Evolutionary conservation across 2,888 invertebrate genomes (phyloP), one percentile per base, ranked within the genome.

Genomic region (Melolontha melolontha): DNA sequence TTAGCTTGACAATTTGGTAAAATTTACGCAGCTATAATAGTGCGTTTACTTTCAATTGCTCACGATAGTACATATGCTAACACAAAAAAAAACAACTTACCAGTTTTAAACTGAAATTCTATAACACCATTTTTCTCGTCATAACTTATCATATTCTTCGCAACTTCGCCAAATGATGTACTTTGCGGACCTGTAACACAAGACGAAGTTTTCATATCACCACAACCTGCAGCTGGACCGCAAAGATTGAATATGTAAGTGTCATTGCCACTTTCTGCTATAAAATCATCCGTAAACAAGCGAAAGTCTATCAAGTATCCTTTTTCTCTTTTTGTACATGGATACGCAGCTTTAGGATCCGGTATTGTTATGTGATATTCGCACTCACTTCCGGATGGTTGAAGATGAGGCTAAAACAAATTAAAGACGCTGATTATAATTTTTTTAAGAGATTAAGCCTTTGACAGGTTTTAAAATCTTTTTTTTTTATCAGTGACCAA

Each of bases 251-350:
- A 51, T 11, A 41, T 16, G n/a, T 39, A 41, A 8, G 41, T 64
- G 16, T 2, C 16, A 10, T 40, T 41, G 10, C n/a, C 42, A 8
- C n/a, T 14, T 1, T 22, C n/a, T 14, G n/a, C 14, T 5, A 27
- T 16, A 27, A 17, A 41, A 52, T 64, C 64, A 10, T 52, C n/a
- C 14, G 8, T 14, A 2, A 64, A 39, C 2, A 16, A 11, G 1
- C 64, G 64, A 51, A 64, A 64, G 22, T 64, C 64, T 51, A 64
- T 41, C 5, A 64, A 16, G 44, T 40, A 41, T 12, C 51, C 64
- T 40, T 51, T 22, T 41, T 40, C 41, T 22, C 16, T 40, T 12
- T 40, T 51, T 4, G 51, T 64, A 42, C 64, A 64, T 12, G 51
- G 27, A 51, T 7, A 12, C 40, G 41, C 51, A 17, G 10, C 10